Evolutionary conservation across 1,140 invertebrate species (phyloP).

Genomic region (Muscidifurax raptorellus): DNA sequence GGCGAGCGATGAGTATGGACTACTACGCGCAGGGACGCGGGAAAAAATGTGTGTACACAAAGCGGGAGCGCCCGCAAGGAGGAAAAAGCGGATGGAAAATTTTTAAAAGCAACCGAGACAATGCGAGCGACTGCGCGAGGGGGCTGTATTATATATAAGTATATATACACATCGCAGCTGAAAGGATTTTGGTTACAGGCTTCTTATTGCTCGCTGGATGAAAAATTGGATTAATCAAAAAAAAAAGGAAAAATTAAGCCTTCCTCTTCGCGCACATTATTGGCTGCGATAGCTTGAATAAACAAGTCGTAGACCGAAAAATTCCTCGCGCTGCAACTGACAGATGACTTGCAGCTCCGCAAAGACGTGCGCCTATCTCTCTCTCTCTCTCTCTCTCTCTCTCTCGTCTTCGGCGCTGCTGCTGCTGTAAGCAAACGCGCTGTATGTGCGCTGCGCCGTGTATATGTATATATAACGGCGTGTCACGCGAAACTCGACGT

Average conservation of each 20-base stretch:
- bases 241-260: too few relatives aligned
- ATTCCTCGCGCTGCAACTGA: not conserved
- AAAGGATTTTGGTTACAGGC: not conserved
- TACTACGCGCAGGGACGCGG: not conserved
- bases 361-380: not conserved
- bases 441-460: too few relatives aligned
- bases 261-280: too few relatives aligned
- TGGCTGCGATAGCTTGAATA: too few relatives aligned
- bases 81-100: not conserved
- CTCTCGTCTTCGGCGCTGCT: conserved; percentile 4
- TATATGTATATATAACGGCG: not conserved
- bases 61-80: not conserved
- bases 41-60: not conserved
- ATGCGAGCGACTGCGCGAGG: not conserved
- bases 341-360: not conserved
- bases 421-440: not conserved
- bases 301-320: not conserved
- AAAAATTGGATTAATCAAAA: not conserved
- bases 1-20: not conserved
- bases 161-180: not conserved
- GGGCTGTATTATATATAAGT: too few relatives aligned
- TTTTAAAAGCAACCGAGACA: conserved; percentile 4
- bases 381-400: not conserved
- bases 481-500: not conserved
- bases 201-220: too few relatives aligned